Evolutionary conservation across 2,113 vertebrate genomes (phyloP), one percentile per base, ranked within the genome.

Genomic region (Corythoichthys haematopterus): DNA sequence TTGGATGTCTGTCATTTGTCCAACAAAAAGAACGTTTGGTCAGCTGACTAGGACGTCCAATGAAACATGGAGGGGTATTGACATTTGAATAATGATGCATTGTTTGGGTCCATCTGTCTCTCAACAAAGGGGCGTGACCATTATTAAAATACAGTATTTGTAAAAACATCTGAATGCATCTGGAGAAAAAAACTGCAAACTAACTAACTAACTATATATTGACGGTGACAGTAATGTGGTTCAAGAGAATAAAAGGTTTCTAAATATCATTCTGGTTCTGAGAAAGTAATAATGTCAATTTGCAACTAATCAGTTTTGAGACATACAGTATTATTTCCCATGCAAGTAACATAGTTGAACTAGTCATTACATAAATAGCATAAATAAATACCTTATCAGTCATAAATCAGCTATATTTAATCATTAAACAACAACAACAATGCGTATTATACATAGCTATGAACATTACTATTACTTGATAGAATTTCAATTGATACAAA

Each of bases 101-200:
- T 88, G 82, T 85, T 81, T 15, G 55, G 37, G 75, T 68, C 85
- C 86, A 83, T 90, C 82, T 89, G 85, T 64, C 64, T 66, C n/a
- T 51, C 4, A 8, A 59, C 68, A 67, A 64, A 67, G 78, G 81
- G 78, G 86, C 84, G 78, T 74, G 80, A 76, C 80, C 74, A 15
- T 51, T 16, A 37, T 9, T 10, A 1, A 51, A 16, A 47, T 35
- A 20, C 20, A 28, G 20, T 28, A 28, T 33, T 9, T 33, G 10
- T n/a, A 46, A 33, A 48, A 64, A 6, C 10, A 1, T 47, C 28
- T 14, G 2, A 64, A 33, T 9, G 6, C 12, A 28, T 46, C 11
- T 36, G 5, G 4, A 1, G 14, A 46, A 45, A 8, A 37, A 16
- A 11, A 33, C 6, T 13, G 33, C 33, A 61, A 20, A 57, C 8